Evolutionary conservation across 2,888 invertebrate species (phyloP).

Genomic region (Agrotis segetum): DNA sequence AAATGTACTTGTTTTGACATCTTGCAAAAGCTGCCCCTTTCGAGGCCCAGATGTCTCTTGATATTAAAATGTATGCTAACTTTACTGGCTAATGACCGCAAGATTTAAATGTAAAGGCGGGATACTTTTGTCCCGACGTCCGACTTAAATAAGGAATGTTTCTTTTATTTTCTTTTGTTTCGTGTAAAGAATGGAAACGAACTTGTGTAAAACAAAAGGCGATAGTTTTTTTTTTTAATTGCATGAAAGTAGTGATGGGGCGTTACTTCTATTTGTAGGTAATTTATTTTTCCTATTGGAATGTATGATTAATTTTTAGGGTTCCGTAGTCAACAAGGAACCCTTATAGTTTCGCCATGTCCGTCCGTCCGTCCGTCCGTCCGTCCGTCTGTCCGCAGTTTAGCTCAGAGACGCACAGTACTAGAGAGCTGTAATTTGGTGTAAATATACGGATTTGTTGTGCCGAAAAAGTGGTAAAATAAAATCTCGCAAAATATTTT

Average conservation of each 20-base stretch:
- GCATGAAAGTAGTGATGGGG: constrained; percentile 22
- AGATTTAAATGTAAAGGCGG: constrained; percentile 81
- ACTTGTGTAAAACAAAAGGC: constrained; percentile 52
- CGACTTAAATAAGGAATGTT: constrained; percentile 83
- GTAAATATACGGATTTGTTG: no score
- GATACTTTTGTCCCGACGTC: constrained; percentile 74
- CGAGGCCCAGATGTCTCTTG: constrained; percentile 78
- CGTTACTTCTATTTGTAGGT: neutral
- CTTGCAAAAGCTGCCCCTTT: constrained; percentile 73
- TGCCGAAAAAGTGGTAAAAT: no score
- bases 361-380: no score
- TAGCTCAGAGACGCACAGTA: no score
- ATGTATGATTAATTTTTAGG: no score
- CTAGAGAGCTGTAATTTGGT: no score
- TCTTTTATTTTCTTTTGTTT: constrained; percentile 73
- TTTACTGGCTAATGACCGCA: constrained; percentile 83
- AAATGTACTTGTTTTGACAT: constrained; percentile 82
- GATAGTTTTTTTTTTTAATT: constrained; percentile 61
- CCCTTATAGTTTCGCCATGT: no score
- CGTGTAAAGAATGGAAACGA: constrained; percentile 56
- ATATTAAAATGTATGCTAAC: constrained; percentile 87
- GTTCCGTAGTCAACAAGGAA: no score
- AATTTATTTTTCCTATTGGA: constrained; percentile 1
- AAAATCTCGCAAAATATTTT: no score
- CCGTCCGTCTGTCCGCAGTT: no score